Evolutionary conservation across 2,797 vertebrate genomes (phyloP), one percentile per base, ranked within the genome.

Genomic region (Enteromius treurensis): DNA sequence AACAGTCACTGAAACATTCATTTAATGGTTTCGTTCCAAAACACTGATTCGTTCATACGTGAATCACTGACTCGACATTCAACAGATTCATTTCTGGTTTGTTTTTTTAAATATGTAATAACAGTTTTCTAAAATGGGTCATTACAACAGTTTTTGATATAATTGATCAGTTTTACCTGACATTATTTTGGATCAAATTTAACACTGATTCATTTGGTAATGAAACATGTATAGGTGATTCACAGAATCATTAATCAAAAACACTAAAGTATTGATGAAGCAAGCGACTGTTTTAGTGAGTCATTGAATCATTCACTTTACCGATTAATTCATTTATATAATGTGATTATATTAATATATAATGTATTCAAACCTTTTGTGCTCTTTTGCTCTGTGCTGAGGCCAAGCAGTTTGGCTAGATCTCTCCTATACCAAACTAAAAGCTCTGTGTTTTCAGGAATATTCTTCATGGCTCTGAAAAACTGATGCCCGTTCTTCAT

Each of bases 351-450:
- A 15, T 49, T 34, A 23, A 69, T n/a, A 77, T 11, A 21, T n/a
- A 64, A 65, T 26, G 65, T n/a, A 40, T 58, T 58, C 47, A 80
- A 58, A 96, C 96, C 95, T 84, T 95, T 93, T 89, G 91, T 88
- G 81, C 92, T 95, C 86, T 67, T 89, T 86, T 92, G 92, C 9
- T 26, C 14, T 15, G 91, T 69, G 19, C 91, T 89, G 65, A 96
- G 94, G 74, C 94, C 90, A 62, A 96, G 93, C 26, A 96, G 85
- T 47, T 95, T 94, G 1, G 92, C 90, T 79, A 96, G 91, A 84
- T 96, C 95, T 84, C 94, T 95, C 23, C 95, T 94, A 70, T 96
- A 96, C 95, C 96, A 96, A 64, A 95, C 95, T 74, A 96, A 90
- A 65, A 96, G 89, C 88, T 96, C 95, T 80, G 96, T 94, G 67